Conservation (phyloP, 2,888 invertebrate genomes). For the Lasius fuliginosus region DNA sequence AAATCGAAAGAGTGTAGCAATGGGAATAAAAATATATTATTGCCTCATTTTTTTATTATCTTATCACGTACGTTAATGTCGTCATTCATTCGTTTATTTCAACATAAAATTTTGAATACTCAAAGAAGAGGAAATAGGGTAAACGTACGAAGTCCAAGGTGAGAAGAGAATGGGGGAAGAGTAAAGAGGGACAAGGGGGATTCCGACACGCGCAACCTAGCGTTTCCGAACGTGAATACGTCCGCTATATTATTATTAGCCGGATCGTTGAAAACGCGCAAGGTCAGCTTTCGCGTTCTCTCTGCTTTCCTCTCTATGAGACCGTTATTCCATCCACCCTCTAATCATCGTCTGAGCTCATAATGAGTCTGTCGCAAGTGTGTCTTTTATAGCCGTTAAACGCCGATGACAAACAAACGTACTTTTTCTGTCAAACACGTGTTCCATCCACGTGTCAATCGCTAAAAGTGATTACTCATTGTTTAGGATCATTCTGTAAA, state of each 20-base stretch:
- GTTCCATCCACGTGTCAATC: slow-evolving; percentile 33
- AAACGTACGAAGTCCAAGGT: slow-evolving; percentile 8
- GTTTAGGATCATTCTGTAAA: neutral
- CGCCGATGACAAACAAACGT: slow-evolving; percentile 47
- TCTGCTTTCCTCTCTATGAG: neutral
- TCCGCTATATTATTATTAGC: slow-evolving; percentile 68
- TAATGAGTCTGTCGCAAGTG: slow-evolving; percentile 50
- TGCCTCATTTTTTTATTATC: neutral
- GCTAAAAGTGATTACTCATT: slow-evolving; percentile 5
- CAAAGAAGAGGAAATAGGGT: neutral
- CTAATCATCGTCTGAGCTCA: slow-evolving; percentile 54
- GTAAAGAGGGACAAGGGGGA: slow-evolving; percentile 9
- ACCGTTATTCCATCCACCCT: neutral
- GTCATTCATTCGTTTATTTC: neutral
- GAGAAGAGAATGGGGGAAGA: neutral
- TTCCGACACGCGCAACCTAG: slow-evolving; percentile 36
- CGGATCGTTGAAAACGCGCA: slow-evolving; percentile 73
- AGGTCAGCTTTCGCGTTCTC: slow-evolving; percentile 63
- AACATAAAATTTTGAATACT: neutral
- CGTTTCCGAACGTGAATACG: slow-evolving; percentile 43
- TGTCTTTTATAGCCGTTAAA: slow-evolving; percentile 60
- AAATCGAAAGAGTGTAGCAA: neutral
- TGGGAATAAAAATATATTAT: neutral
- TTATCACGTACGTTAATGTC: slow-evolving; percentile 4
- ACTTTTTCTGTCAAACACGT: slow-evolving; percentile 43